phyloP scores from a whole-genome alignment of 2,797 vertebrate species.

The Parotocinclus haroldoi region DNA sequence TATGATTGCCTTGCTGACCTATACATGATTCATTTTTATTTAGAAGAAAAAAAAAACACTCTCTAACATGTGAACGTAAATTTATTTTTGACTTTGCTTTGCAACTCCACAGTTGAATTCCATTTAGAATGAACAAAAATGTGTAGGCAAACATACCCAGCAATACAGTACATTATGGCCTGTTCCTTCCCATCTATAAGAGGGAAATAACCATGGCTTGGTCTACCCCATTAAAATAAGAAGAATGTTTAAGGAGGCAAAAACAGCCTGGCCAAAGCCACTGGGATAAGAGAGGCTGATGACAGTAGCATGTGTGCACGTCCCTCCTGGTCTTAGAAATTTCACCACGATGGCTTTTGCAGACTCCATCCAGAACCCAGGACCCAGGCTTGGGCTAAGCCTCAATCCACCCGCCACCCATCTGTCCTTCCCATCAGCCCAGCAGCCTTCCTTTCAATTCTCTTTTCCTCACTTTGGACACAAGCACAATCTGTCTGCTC shows the following conservation, averaged over 20 bases:
- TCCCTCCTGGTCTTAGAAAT: conserved; percentile 36
- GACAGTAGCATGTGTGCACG: conserved; percentile 54
- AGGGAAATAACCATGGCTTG: conserved; percentile 16
- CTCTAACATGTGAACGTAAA: too few relatives aligned
- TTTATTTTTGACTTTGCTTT: too few relatives aligned
- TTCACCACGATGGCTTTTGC: conserved; percentile 50
- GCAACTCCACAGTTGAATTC: too few relatives aligned
- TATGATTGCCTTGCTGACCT: too few relatives aligned
- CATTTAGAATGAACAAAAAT: not conserved
- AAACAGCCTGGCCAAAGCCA: conserved; percentile 43
- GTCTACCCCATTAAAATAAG: conserved; percentile 47
- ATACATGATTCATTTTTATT: too few relatives aligned
- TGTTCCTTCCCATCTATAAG: conserved; percentile 9
- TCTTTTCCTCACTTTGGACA: conserved; percentile 12
- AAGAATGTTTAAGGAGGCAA: conserved; percentile 42
- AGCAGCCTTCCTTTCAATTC: conserved; percentile 8
- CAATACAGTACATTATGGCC: not conserved
- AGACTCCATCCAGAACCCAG: conserved; percentile 33
- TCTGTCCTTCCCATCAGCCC: conserved; percentile 35
- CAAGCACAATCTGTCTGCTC: conserved; percentile 1
- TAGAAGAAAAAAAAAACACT: too few relatives aligned
- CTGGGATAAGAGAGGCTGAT: conserved; percentile 40
- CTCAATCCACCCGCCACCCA: conserved; percentile 33
- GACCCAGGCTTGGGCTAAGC: conserved; percentile 24
- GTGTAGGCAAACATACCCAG: not conserved